These are phyloP conservation scores for Riparia riparia DNA, from an alignment of 2,113 vertebrate genomes.

Conservation along the genomic window DNA sequence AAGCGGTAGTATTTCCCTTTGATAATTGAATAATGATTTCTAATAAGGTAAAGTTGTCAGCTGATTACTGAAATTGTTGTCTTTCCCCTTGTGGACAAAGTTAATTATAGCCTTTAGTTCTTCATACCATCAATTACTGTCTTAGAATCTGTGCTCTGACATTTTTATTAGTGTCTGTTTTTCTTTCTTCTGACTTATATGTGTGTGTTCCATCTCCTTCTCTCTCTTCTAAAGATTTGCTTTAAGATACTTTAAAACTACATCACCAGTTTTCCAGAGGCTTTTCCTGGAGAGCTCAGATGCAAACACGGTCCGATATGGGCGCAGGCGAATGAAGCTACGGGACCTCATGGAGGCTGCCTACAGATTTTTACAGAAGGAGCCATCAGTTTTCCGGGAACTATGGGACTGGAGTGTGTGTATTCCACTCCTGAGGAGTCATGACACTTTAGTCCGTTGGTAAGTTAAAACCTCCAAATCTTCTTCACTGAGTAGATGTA, in stretches of 20 bases:
- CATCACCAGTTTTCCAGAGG: constrained; percentile 93
- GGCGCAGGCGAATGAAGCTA: constrained; percentile 93
- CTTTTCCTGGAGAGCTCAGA: constrained; percentile 94
- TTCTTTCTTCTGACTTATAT: background rate
- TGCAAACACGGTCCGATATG: constrained; percentile 88
- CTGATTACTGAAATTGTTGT: background rate
- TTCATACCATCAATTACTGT: accelerated
- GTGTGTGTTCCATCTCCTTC: background rate
- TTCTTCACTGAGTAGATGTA: background rate
- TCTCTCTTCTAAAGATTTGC: constrained; percentile 83
- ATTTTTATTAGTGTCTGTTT: background rate
- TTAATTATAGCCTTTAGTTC: background rate
- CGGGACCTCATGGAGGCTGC: constrained; percentile 97
- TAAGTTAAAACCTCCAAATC: constrained; percentile 54
- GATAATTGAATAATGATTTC: background rate
- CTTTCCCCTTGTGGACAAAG: background rate
- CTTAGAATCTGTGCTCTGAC: background rate
- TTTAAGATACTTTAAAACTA: constrained; percentile 87
- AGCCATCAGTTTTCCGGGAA: constrained; percentile 84
- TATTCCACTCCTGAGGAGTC: constrained; percentile 92
- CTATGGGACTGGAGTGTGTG: constrained; percentile 99
- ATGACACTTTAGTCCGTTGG: constrained; percentile 94
- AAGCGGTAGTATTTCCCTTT: background rate
- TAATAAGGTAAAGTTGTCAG: background rate
- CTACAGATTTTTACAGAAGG: constrained; percentile 88